A percentile compares a stretch with the other conserved stretches of the same genome.
These are phyloP conservation scores for Radopholus similis DNA, from an alignment of 1,140 invertebrate genomes.

Conservation along the genomic window DNA sequence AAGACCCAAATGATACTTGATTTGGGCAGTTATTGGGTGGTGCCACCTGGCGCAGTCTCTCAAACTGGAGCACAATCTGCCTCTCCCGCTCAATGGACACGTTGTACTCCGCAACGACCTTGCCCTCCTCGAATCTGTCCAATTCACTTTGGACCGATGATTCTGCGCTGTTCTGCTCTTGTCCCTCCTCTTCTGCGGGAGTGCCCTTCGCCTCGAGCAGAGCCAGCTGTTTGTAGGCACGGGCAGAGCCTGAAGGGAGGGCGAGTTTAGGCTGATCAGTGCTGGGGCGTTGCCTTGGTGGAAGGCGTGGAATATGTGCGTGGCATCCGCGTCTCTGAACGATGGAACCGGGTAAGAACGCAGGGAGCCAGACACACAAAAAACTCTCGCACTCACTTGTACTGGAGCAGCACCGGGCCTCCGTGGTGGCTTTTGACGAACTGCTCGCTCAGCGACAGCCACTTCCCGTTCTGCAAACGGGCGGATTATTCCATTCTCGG, in stretches of 20 bases:
- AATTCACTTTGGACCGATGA: background rate
- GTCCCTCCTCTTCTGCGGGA: conserved; percentile 2
- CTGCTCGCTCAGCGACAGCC: conserved; percentile 45
- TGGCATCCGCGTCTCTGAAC: conserved; percentile 57
- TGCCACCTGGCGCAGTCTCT: conserved; percentile 42
- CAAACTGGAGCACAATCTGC: conserved; percentile 54
- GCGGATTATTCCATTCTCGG: background rate
- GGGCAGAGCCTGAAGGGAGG: conserved; percentile 45
- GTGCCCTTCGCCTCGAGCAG: conserved; percentile 35
- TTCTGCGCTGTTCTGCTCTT: conserved; percentile 16
- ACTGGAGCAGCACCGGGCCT: conserved; percentile 54
- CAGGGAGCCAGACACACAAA: too few relatives aligned
- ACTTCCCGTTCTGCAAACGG: conserved; percentile 57
- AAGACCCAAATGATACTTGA: background rate
- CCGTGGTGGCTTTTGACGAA: conserved; percentile 53
- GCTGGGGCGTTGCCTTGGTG: conserved; percentile 16
- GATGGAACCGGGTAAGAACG: too few relatives aligned
- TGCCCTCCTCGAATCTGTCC: conserved; percentile 16
- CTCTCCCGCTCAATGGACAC: conserved; percentile 55
- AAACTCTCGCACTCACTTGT: conserved; percentile 41
- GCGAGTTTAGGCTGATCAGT: background rate
- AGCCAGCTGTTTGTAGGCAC: conserved; percentile 55
- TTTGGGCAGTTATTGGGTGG: background rate
- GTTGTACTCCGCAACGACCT: conserved; percentile 49
- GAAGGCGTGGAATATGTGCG: conserved; percentile 58